A percentile compares a stretch with the other conserved stretches of the same genome.
Evolutionary conservation across 1,140 invertebrate genomes (phyloP).

Genomic region (Drosophila ambigua): DNA sequence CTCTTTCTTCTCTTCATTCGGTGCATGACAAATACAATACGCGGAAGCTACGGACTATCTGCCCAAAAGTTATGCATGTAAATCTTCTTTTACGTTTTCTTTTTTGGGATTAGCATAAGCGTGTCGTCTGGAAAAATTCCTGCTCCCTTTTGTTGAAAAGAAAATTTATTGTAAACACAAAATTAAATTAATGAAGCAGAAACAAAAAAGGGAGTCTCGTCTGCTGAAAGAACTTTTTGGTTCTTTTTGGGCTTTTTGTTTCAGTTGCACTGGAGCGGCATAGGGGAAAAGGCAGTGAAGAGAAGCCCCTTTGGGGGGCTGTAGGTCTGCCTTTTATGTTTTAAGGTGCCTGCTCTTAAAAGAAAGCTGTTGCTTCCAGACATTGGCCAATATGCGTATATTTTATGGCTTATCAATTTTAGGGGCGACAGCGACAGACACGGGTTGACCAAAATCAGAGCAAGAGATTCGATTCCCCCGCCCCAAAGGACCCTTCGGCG

Average conservation of each 20-base stretch:
- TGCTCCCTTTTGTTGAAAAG: constrained; percentile 19
- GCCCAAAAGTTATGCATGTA: constrained; percentile 16
- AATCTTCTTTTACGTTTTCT: neutral
- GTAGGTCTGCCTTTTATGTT: constrained; percentile 59
- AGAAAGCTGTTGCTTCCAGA: constrained; percentile 62
- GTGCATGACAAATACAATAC: too few species aligned
- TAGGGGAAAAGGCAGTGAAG: neutral
- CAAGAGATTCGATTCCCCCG: too few species aligned
- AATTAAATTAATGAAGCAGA: constrained; percentile 76
- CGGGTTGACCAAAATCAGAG: constrained; percentile 43
- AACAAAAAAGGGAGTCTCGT: constrained; percentile 39
- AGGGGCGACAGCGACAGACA: constrained; percentile 6
- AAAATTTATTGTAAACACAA: constrained; percentile 57
- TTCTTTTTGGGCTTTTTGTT: constrained; percentile 47
- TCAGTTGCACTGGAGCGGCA: constrained; percentile 49
- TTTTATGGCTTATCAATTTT: constrained; percentile 75
- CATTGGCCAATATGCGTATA: constrained; percentile 47
- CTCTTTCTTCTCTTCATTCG: too few species aligned
- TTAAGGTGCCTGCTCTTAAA: constrained; percentile 4
- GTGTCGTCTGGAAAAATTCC: constrained; percentile 22
- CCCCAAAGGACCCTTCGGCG: neutral
- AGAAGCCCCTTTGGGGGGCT: neutral
- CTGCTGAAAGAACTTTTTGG: constrained; percentile 51
- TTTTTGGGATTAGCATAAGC: constrained; percentile 60
- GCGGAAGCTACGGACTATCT: too few species aligned